phyloP scores from a whole-genome alignment of 2,888 invertebrate genomes.

The Palloptera scutellata region DNA sequence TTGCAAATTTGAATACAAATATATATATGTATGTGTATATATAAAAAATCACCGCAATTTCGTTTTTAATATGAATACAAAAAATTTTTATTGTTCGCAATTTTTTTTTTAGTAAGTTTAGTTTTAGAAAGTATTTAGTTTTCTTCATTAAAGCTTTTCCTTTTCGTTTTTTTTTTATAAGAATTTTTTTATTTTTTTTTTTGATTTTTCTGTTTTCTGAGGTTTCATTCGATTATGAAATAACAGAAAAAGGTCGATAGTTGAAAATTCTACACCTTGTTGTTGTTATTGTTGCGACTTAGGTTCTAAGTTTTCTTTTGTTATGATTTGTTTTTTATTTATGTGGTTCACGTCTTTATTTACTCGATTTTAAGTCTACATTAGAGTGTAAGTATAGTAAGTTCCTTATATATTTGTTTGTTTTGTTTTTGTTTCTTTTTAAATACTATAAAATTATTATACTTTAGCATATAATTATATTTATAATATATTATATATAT shows the following conservation, averaged over 20 bases:
- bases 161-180: slow-evolving; percentile 5
- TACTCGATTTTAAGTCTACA: slow-evolving; percentile 12
- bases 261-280: neutral
- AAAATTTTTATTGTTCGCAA: slow-evolving; percentile 26
- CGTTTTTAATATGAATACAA: slow-evolving; percentile 13
- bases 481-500: slow-evolving; percentile 18
- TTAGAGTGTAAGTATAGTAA: neutral
- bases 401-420: slow-evolving; percentile 22
- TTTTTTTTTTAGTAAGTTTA: neutral
- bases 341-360: slow-evolving; percentile 20
- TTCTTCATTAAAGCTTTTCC: neutral
- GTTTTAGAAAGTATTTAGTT: too few relatives aligned
- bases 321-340: neutral
- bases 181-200: slow-evolving; percentile 13
- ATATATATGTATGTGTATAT: neutral
- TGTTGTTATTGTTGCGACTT: neutral
- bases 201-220: slow-evolving; percentile 5
- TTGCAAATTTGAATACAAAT: slow-evolving; percentile 23
- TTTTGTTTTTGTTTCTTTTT: slow-evolving; percentile 22
- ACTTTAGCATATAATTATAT: slow-evolving; percentile 30
- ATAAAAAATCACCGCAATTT: slow-evolving; percentile 10
- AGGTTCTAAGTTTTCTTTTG: neutral
- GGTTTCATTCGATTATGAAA: neutral
- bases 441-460: slow-evolving; percentile 42
- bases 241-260: too few relatives aligned